phyloP scores from a whole-genome alignment of 2,888 invertebrate genomes.

The Poecilus cupreus region DNA sequence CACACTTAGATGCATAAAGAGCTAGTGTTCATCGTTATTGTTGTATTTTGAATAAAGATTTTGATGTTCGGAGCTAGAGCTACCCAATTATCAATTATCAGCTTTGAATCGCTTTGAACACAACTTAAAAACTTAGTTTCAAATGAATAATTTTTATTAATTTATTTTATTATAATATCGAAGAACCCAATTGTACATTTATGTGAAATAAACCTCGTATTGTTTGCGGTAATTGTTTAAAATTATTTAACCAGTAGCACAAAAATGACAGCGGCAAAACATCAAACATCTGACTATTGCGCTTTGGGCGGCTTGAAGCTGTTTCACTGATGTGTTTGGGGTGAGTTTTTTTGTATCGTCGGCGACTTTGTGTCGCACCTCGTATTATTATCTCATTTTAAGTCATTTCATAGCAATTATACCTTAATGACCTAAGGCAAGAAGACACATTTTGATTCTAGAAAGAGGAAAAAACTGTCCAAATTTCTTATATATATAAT shows the following conservation, averaged over 20 bases:
- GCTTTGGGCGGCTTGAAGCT: background rate
- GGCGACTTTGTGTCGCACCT: constrained; percentile 13
- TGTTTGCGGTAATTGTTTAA: background rate
- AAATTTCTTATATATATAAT: constrained; percentile 9
- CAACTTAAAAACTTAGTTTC: no score
- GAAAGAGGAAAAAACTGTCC: background rate
- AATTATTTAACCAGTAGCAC: background rate
- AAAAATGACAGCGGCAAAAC: background rate
- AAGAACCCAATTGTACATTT: no score
- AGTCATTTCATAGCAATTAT: constrained; percentile 26
- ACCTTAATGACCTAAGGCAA: constrained; percentile 20
- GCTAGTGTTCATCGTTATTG: no score
- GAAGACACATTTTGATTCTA: constrained; percentile 31
- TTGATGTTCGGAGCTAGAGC: no score
- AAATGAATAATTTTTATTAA: no score
- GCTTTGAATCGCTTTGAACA: no score
- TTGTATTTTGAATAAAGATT: no score
- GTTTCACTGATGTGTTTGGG: background rate
- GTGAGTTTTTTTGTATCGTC: constrained; percentile 4
- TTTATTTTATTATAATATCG: no score
- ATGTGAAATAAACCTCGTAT: no score
- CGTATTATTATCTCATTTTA: constrained; percentile 29
- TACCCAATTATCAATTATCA: no score
- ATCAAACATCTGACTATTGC: background rate
- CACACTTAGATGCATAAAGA: no score